Conservation (phyloP, 2,888 invertebrate species). For the Aspidiotus rigidus region DNA sequence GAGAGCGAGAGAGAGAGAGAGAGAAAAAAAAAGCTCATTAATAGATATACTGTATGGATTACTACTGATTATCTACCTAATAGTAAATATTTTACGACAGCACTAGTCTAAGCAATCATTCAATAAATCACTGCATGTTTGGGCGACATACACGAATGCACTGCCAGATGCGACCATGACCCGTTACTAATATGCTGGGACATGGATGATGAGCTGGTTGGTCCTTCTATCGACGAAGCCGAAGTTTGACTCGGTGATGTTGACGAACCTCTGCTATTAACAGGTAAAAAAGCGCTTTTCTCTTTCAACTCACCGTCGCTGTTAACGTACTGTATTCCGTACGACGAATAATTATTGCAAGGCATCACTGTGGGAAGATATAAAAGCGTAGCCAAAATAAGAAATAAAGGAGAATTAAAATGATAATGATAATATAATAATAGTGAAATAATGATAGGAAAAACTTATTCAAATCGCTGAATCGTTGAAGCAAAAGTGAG, state of each 20-base stretch:
- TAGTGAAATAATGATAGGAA: neutral
- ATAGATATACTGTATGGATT: no score
- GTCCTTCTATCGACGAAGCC: neutral
- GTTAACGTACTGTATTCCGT: slow-evolving; percentile 11
- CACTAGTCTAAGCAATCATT: no score
- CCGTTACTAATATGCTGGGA: slow-evolving; percentile 9
- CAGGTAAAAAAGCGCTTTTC: slow-evolving; percentile 26
- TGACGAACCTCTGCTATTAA: slow-evolving; percentile 13
- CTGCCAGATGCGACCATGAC: slow-evolving; percentile 14
- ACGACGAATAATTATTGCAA: slow-evolving; percentile 23
- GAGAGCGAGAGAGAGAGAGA: no score
- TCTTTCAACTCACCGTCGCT: slow-evolving; percentile 10
- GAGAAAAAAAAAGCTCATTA: no score
- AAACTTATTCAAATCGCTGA: neutral
- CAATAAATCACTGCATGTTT: no score
- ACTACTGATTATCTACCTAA: no score
- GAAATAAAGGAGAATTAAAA: no score
- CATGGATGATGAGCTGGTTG: neutral
- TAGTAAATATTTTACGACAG: no score
- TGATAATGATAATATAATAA: no score
- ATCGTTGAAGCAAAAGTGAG: neutral
- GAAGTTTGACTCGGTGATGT: slow-evolving; percentile 2
- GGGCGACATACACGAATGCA: slow-evolving; percentile 21
- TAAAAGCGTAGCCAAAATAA: neutral
- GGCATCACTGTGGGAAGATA: slow-evolving; percentile 14